Percentiles rank a stretch among this genome's conserved stretches.
Conservation (phyloP, 53 echinoderm and acorn worm species). For the Luidia sarsii region DNA sequence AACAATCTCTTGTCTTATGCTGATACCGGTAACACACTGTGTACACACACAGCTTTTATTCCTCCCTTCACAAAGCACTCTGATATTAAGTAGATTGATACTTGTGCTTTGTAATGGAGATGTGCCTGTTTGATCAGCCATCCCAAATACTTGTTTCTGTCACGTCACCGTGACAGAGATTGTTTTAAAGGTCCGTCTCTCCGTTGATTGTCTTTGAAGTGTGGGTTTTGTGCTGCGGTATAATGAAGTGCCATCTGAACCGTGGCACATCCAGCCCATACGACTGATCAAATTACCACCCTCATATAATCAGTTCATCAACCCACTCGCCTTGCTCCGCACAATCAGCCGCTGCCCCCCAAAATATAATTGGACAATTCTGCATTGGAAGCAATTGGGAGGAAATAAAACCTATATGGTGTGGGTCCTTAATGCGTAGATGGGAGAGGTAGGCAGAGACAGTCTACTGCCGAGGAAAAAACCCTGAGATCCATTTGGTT, state of each 20-base stretch:
- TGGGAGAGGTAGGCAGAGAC: too few species aligned
- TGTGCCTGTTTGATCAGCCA: neutral
- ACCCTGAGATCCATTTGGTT: too few species aligned
- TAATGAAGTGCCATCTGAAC: too few species aligned
- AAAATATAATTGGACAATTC: constrained; percentile 43
- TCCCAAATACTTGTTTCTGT: constrained; percentile 3
- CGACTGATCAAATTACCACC: constrained; percentile 34
- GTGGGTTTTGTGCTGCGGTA: too few species aligned
- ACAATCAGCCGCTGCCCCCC: constrained; percentile 13
- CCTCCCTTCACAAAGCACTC: neutral
- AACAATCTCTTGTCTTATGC: too few species aligned
- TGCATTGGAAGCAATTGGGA: constrained; percentile 41
- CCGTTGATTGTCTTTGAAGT: too few species aligned
- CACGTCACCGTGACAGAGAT: neutral
- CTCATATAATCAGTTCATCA: constrained; percentile 38
- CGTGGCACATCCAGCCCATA: constrained; percentile 24
- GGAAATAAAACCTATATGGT: constrained; percentile 7
- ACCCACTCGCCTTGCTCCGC: constrained; percentile 16
- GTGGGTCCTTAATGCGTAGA: constrained; percentile 29
- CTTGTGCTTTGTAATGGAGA: neutral
- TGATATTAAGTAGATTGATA: constrained; percentile 11
- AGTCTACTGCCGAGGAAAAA: too few species aligned
- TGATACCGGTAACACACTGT: too few species aligned
- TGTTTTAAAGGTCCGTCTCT: too few species aligned
- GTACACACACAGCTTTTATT: too few species aligned